Percentiles rank a stretch among this genome's conserved stretches.
phyloP scores from a whole-genome alignment of 2,113 vertebrate species.

The Sturnira hondurensis region DNA sequence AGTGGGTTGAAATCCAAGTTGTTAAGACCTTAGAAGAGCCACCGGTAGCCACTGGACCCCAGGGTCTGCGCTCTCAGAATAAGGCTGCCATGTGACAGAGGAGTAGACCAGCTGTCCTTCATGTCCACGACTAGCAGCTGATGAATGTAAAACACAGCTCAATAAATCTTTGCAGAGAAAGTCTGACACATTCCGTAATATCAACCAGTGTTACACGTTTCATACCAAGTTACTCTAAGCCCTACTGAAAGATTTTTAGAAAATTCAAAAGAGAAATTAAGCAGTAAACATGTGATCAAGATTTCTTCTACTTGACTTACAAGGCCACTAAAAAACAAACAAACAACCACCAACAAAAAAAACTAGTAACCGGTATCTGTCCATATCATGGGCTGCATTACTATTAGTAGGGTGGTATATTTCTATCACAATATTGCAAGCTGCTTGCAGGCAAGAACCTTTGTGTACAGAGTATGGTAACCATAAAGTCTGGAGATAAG shows the following conservation, averaged over 20 bases:
- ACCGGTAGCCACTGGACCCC: no score
- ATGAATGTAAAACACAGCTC: not conserved
- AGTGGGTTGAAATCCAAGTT: not conserved
- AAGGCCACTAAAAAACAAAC: not conserved
- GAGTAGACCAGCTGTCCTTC: not conserved
- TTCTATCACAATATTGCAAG: not conserved
- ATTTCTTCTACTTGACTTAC: not conserved
- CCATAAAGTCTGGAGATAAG: not conserved
- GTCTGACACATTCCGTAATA: not conserved
- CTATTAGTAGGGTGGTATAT: not conserved
- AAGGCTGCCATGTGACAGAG: not conserved
- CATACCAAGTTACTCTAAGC: not conserved
- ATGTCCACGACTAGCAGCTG: rapidly evolving
- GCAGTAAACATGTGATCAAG: not conserved
- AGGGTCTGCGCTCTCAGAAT: not conserved
- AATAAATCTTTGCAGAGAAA: not conserved
- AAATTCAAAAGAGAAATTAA: not conserved
- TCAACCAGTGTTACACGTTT: not conserved
- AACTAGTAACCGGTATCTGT: not conserved
- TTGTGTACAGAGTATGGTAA: not conserved
- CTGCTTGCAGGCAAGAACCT: not conserved
- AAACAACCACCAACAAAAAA: not conserved
- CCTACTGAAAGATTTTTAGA: not conserved
- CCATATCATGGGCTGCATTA: not conserved
- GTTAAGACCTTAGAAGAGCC: not conserved